Conservation (phyloP, 2,113 vertebrate species). For the Antigone vipio region DNA sequence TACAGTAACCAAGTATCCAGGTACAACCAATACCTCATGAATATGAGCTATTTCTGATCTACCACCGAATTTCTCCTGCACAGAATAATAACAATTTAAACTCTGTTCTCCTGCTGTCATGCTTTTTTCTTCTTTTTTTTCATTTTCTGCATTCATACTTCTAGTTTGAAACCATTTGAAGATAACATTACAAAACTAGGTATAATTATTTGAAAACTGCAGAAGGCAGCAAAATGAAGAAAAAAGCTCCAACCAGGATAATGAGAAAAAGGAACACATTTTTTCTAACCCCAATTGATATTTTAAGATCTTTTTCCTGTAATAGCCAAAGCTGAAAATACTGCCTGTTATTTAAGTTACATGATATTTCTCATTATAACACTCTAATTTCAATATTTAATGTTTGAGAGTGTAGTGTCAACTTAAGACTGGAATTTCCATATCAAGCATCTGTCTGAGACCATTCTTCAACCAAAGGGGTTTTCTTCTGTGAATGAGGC, state of each 20-base stretch:
- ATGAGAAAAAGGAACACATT: not conserved
- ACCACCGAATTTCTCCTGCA: not conserved
- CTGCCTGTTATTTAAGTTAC: not conserved
- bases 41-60: not conserved
- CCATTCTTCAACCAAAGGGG: not conserved
- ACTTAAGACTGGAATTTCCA: not conserved
- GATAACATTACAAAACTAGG: not conserved
- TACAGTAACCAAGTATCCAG: not conserved
- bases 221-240: not conserved
- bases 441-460: not conserved
- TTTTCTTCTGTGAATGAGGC: not conserved
- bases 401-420: not conserved
- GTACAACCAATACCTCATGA: not conserved
- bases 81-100: not conserved
- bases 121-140: too few species aligned
- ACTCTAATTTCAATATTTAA: not conserved
- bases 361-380: not conserved
- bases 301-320: not conserved
- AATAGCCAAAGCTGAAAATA: not conserved
- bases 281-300: not conserved
- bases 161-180: not conserved
- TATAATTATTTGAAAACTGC: not conserved
- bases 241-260: not conserved
- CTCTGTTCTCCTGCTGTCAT: not conserved
- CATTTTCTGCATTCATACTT: not conserved